Conservation (phyloP, 1,140 invertebrate genomes). For the Zaprionus davidi region DNA sequence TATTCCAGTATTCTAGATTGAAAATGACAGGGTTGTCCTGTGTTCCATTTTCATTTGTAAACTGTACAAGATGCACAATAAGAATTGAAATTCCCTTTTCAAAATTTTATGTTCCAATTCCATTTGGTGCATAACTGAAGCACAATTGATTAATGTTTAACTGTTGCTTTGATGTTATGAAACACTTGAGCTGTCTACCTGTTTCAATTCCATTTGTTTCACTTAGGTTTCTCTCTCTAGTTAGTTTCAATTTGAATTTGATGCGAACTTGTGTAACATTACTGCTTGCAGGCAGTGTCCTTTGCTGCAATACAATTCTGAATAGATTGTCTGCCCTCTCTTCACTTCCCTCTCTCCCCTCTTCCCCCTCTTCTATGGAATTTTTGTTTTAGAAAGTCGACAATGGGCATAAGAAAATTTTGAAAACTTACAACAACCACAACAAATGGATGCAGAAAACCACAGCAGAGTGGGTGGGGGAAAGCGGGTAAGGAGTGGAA, state of each 20-base stretch:
- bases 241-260: neutral
- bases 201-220: neutral
- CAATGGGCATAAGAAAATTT: conserved; percentile 37
- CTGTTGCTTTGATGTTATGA: no score
- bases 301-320: neutral
- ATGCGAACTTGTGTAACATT: conserved; percentile 3
- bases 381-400: conserved; percentile 34
- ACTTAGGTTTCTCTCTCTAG: neutral
- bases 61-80: neutral
- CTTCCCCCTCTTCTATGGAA: neutral
- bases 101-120: neutral
- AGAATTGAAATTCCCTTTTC: neutral
- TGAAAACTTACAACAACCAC: conserved; percentile 2
- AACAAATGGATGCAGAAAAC: neutral
- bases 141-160: no score
- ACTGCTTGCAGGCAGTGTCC: conserved; percentile 21
- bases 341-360: neutral
- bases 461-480: neutral
- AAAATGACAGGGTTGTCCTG: no score
- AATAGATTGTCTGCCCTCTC: neutral
- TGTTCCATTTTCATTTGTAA: neutral
- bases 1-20: no score
- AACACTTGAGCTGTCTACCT: neutral
- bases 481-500: neutral
- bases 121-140: neutral